These are phyloP conservation scores for Melanerpes aurifrons DNA, from an alignment of 2,113 vertebrate genomes.

Conservation along the genomic window DNA sequence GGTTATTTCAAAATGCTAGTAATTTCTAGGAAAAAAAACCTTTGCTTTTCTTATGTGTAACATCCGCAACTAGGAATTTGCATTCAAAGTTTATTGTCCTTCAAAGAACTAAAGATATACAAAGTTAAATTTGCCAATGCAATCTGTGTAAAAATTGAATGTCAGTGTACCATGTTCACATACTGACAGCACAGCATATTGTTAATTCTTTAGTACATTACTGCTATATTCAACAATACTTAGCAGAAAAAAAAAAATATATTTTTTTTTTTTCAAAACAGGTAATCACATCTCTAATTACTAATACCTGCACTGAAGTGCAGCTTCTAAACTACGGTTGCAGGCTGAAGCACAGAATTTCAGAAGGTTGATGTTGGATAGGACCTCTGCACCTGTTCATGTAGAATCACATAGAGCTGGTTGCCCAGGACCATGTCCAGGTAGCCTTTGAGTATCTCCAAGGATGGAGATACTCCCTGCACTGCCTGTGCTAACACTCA, in stretches of 20 bases:
- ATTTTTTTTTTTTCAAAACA: not conserved
- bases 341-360: not conserved
- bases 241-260: not conserved
- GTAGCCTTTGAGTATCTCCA: not conserved
- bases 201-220: not conserved
- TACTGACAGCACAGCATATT: not conserved
- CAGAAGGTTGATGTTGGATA: not conserved
- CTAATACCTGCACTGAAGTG: not conserved
- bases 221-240: not conserved
- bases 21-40: not conserved
- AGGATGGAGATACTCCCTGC: not conserved
- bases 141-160: not conserved
- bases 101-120: not conserved
- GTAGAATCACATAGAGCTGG: not conserved
- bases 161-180: not conserved
- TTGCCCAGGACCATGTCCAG: not conserved
- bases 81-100: not conserved
- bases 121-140: not conserved
- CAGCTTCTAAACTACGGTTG: not conserved
- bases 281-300: not conserved
- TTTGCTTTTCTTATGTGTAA: not conserved
- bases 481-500: not conserved
- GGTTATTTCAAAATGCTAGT: not conserved
- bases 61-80: not conserved
- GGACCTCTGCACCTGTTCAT: not conserved